Conservation (phyloP, 2,797 vertebrate genomes). For the Anas acuta region DNA sequence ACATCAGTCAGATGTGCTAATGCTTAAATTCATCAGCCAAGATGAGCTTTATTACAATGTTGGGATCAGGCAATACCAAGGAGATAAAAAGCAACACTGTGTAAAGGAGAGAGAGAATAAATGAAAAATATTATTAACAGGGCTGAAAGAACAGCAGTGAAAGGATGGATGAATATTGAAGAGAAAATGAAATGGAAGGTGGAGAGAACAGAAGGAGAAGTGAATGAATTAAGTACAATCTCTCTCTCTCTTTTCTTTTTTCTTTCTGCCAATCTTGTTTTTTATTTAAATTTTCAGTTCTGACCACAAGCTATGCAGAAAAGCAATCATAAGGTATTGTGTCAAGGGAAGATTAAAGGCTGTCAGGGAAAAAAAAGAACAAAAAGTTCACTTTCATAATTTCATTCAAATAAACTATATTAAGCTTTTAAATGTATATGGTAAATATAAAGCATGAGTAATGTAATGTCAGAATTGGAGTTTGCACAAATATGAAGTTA, state of each 20-base stretch:
- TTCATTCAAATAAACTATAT: background rate
- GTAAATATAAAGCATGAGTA: background rate
- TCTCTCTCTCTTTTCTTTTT: background rate
- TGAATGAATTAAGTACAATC: background rate
- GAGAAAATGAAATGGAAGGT: constrained; percentile 10
- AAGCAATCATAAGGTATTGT: background rate
- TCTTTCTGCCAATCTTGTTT: background rate
- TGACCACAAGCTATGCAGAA: background rate
- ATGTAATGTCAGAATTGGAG: background rate
- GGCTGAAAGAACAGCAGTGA: background rate
- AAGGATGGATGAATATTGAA: background rate
- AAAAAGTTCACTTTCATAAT: background rate
- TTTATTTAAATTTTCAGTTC: background rate
- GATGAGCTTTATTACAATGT: constrained; percentile 26
- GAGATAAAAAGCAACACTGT: constrained; percentile 20
- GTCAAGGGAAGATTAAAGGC: background rate
- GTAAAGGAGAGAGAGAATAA: constrained; percentile 9
- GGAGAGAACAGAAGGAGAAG: background rate
- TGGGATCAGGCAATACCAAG: constrained; percentile 21
- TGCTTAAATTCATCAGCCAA: constrained; percentile 56
- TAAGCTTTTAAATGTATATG: background rate
- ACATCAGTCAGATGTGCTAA: constrained; percentile 53
- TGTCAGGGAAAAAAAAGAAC: background rate
- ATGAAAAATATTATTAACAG: constrained; percentile 14
- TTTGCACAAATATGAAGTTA: background rate